Base-by-base conservation (phyloP, 1,140 invertebrate species). In the Saxidomus purpurata region DNA sequence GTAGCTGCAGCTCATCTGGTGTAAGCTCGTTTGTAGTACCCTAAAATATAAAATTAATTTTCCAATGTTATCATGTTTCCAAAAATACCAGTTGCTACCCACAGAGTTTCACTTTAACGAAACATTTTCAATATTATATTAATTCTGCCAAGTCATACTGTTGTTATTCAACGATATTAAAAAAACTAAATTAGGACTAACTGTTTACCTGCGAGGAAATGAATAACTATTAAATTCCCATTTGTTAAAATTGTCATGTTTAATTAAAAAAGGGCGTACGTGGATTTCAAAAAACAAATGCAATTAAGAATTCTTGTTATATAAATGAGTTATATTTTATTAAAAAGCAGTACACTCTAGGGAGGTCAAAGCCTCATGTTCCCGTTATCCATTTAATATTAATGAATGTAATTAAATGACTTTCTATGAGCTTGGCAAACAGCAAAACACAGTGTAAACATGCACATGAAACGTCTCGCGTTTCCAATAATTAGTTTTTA, bases 201-300 rank as follows among this genome's bases (percentile, higher is more conserved):
- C n/a, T 43, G 43, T 43, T 43, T 43, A 43, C 43, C 15, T 43
- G 43, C 15, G 4, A 4, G 28, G 31, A 67, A 28, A 67, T 25
- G 28, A 67, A 67, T 67, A 67, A 36, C 67, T 38, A 71, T 71
- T 71, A 71, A 71, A 63, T 28, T 8, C 59, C 59, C 1, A 63
- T 63, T 71, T 19, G 34, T 71, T 71, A 71, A 63, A 63, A 28
- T 19, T 71, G 67, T 22, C 67, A 71, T 8, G 67, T 71, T 71
- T 71, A 19, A 71, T 36, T 40, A 4, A 71, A 71, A 3, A 36
- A 38, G 13, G 31, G 31, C 11, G 61, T 31, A 17, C 15, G 34
- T 71, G 15, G 17, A 9, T 71, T 71, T 71, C 34, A 36, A 71
- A 71, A 1, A 34, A 71, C 15, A 1, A 38, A 71, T 2, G 34